Evolutionary conservation across 2,888 invertebrate species (phyloP), one percentile per base, ranked within the genome.

Genomic region (Calliscelio sp.): DNA sequence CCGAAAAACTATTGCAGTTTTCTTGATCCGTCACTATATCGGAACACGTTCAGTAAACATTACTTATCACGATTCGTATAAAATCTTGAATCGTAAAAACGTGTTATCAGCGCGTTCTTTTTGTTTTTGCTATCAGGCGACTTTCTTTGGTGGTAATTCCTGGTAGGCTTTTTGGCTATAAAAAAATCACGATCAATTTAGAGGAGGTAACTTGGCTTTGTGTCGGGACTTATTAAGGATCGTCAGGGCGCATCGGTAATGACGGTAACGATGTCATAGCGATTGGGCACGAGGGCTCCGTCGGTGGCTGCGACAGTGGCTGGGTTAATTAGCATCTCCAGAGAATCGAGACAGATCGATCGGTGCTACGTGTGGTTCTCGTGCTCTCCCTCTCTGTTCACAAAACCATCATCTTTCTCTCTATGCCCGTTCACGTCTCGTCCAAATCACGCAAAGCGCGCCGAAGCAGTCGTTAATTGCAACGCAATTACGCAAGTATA

Each of bases 291-390:
- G 81, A 79, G 68, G 35, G 71, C 68, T 74, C 68, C 65, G 61
- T 70, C 81, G 82, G 70, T 61, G 68, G 70, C 70, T 79, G 74
- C 73, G 66, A 61, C 65, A 71, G 81, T 82, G 81, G 75, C 85
- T 81, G 53, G 85, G 85, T 86, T 88, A 88, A 88, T 88, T 88
- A 88, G 88, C 87, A 88, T 88, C 88, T 88, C 87, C 61, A 81
- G 88, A 87, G 86, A 86, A 86, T 86, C 87, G 85, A 88, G 87
- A 88, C 88, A 84, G 87, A 87, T 88, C 87, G 88, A 88, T 88
- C 85, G 87, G 28, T 41, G 51, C 77, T 82, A 82, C 86, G 85
- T 85, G 85, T 78, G 10, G 41, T 51, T 78, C 61, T 65, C 44
- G 0, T 14, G 46, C 38, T 20, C 51, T 35, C 51, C n/a, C 16